Conservation (phyloP, 2,797 vertebrate species). For the Peromyscus attwateri region DNA sequence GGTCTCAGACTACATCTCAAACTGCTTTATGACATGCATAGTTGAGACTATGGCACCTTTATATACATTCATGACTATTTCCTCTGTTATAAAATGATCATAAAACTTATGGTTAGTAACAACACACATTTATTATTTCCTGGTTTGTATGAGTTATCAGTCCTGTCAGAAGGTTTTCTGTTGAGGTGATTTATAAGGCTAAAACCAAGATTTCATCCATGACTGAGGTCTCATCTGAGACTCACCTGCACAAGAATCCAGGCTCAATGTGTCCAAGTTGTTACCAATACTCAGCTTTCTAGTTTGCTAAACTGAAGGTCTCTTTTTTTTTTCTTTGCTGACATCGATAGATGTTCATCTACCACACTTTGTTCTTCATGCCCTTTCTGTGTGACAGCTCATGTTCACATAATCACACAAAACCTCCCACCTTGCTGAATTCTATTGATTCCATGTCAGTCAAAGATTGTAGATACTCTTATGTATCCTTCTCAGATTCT, state of each 20-base stretch:
- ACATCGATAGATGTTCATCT: accelerated
- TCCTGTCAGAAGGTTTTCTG: neutral
- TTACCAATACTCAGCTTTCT: neutral
- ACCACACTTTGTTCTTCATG: neutral
- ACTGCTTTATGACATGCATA: neutral
- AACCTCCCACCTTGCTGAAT: neutral
- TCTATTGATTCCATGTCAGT: neutral
- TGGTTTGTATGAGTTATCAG: neutral
- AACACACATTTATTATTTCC: neutral
- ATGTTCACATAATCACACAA: neutral
- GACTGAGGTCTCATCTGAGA: neutral
- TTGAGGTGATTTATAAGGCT: neutral
- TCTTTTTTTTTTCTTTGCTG: neutral
- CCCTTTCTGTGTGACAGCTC: neutral
- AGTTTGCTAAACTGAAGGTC: neutral
- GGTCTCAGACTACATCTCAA: neutral
- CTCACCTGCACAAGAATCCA: neutral
- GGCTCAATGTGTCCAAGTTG: neutral
- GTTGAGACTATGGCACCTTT: neutral
- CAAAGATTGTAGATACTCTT: neutral
- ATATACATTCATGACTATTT: neutral
- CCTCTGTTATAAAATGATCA: neutral
- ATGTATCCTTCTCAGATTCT: neutral
- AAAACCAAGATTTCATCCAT: neutral
- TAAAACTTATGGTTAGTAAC: neutral